Conservation (phyloP, 2,888 invertebrate species). For the Melinopterus prodromus region DNA sequence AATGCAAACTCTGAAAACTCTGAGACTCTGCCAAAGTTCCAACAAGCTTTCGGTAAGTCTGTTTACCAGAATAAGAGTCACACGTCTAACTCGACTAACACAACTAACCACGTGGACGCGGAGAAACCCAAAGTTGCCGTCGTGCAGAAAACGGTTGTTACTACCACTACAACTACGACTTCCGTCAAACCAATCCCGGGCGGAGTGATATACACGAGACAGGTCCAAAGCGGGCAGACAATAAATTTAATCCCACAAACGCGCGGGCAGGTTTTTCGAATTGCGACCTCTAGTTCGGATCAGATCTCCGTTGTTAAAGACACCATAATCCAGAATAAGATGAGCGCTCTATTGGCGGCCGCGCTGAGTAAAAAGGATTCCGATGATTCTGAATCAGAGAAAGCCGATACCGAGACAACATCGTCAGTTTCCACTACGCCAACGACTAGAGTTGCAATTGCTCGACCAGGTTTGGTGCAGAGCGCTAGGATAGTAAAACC, state of each 20-base stretch:
- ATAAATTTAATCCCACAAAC: conserved; percentile 66
- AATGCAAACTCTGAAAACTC: conserved; percentile 48
- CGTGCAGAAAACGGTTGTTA: conserved; percentile 57
- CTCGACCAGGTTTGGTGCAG: conserved; percentile 65
- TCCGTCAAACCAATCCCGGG: conserved; percentile 71
- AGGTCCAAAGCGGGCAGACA: conserved; percentile 72
- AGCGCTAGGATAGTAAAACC: conserved; percentile 67
- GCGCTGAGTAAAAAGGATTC: conserved; percentile 58
- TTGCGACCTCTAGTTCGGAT: conserved; percentile 58
- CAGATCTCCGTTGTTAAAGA: conserved; percentile 60
- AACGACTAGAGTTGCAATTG: conserved; percentile 54
- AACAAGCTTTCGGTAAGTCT: conserved; percentile 80
- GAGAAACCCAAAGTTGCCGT: conserved; percentile 37
- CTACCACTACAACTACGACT: conserved; percentile 63
- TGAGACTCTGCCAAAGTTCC: conserved; percentile 75
- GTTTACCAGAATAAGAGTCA: conserved; percentile 63
- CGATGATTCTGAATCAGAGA: conserved; percentile 34
- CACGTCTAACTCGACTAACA: conserved; percentile 40
- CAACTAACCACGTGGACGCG: conserved; percentile 49
- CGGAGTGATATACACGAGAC: conserved; percentile 76
- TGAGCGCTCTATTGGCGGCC: conserved; percentile 61
- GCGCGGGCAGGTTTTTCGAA: conserved; percentile 59
- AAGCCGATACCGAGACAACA: conserved; percentile 46
- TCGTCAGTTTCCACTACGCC: conserved; percentile 63
- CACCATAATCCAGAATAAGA: conserved; percentile 60